Evolutionary conservation across 2,888 invertebrate species (phyloP).

Genomic region (Drosophila greeni): DNA sequence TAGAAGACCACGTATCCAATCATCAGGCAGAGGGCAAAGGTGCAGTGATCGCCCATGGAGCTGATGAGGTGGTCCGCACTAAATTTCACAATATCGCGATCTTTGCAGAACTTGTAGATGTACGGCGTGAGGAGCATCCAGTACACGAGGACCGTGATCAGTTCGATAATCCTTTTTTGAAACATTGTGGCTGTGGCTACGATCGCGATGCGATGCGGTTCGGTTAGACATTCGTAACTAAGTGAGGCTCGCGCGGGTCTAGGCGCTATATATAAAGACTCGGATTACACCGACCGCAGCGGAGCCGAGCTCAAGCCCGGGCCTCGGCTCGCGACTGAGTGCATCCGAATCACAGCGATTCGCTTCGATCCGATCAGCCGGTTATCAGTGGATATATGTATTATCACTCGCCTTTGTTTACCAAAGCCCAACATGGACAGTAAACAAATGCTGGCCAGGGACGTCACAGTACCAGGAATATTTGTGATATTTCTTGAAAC

Average conservation of each 20-base stretch:
- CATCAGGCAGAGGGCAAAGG: constrained; percentile 53
- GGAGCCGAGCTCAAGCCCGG: constrained; percentile 23
- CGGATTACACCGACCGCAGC: constrained; percentile 34
- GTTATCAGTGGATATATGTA: constrained; percentile 12
- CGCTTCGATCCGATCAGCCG: constrained; percentile 5
- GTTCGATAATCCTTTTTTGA: constrained; percentile 67
- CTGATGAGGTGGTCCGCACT: constrained; percentile 54
- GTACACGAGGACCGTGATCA: constrained; percentile 59
- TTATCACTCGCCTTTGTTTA: constrained; percentile 22
- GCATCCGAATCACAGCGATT: constrained; percentile 2
- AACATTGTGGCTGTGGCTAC: constrained; percentile 53
- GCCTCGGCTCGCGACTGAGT: constrained; percentile 10
- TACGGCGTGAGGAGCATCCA: constrained; percentile 63
- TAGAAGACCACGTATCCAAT: constrained; percentile 59
- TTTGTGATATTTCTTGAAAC: constrained; percentile 58
- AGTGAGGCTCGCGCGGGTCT: constrained; percentile 58
- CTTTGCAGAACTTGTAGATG: constrained; percentile 55
- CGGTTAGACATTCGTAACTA: constrained; percentile 61
- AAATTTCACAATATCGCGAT: constrained; percentile 45
- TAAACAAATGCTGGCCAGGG: constrained; percentile 40
- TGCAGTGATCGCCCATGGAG: constrained; percentile 51
- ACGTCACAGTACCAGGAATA: constrained; percentile 58
- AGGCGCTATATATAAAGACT: constrained; percentile 55
- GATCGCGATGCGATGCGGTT: constrained; percentile 41
- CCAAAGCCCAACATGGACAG: constrained; percentile 18